phyloP scores from a whole-genome alignment of 2,888 invertebrate genomes.

The Zonitis immaculata region DNA sequence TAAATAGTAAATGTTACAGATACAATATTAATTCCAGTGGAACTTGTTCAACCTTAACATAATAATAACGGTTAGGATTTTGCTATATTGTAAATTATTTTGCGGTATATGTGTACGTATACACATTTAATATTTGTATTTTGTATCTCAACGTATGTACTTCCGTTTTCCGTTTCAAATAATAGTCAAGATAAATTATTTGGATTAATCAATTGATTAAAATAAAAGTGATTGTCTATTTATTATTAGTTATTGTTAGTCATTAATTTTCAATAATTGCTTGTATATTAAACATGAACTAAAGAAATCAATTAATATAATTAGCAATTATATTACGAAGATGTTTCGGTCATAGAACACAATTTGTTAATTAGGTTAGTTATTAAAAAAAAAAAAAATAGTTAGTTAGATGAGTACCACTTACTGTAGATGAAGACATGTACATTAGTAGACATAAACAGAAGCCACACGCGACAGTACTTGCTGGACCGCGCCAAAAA shows the following conservation, averaged over 20 bases:
- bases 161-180: neutral
- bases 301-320: neutral
- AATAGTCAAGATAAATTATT: neutral
- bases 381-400: too few relatives aligned
- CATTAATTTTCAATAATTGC: too few relatives aligned
- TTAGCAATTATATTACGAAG: too few relatives aligned
- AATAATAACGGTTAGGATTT: constrained; percentile 3
- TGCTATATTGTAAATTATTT: constrained; percentile 3
- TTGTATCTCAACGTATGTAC: constrained; percentile 4
- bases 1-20: constrained; percentile 3
- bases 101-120: too few relatives aligned
- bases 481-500: constrained; percentile 35
- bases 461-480: constrained; percentile 44
- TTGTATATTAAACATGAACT: too few relatives aligned
- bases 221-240: neutral
- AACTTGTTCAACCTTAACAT: constrained; percentile 4
- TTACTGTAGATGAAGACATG: constrained; percentile 47
- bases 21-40: constrained; percentile 5
- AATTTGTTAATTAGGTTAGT: constrained; percentile 4
- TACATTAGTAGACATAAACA: constrained; percentile 49
- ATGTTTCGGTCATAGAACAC: neutral
- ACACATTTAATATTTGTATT: neutral
- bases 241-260: neutral
- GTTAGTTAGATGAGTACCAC: constrained; percentile 45
- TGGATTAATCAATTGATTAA: neutral